phyloP scores from a whole-genome alignment of 2,113 vertebrate genomes.

The Crypturellus undulatus region DNA sequence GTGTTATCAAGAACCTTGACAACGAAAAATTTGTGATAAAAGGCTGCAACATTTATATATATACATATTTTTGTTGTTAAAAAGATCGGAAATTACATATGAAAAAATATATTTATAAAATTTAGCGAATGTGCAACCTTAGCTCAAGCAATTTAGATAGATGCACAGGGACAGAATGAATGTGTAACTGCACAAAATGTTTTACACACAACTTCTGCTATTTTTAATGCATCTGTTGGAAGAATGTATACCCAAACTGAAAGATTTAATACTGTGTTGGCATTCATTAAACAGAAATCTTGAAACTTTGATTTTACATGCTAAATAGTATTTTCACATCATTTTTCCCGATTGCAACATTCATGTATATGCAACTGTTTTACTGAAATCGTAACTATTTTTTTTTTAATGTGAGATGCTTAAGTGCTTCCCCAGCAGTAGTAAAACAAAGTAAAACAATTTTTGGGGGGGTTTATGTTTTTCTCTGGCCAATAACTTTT shows the following conservation, averaged over 20 bases:
- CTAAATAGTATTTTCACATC: neutral
- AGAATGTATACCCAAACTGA: neutral
- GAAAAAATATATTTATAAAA: neutral
- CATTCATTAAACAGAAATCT: neutral
- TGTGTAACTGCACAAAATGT: neutral
- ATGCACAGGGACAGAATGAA: neutral
- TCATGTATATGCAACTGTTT: neutral
- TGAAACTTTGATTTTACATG: neutral
- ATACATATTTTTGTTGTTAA: neutral
- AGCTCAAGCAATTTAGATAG: neutral
- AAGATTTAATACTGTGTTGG: neutral
- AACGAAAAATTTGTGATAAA: neutral
- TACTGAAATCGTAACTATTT: neutral
- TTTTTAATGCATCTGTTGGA: neutral
- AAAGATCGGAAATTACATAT: neutral
- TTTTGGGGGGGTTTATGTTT: neutral
- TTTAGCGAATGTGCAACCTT: neutral
- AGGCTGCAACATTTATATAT: neutral
- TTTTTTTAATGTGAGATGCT: neutral
- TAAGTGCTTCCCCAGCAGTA: neutral
- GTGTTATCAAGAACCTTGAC: neutral
- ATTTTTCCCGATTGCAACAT: neutral
- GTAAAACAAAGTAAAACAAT: too few species aligned
- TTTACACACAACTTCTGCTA: neutral
- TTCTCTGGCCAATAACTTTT: neutral